Base-by-base conservation (phyloP, 1,140 invertebrate genomes). In the Acromyrmex heyeri region DNA sequence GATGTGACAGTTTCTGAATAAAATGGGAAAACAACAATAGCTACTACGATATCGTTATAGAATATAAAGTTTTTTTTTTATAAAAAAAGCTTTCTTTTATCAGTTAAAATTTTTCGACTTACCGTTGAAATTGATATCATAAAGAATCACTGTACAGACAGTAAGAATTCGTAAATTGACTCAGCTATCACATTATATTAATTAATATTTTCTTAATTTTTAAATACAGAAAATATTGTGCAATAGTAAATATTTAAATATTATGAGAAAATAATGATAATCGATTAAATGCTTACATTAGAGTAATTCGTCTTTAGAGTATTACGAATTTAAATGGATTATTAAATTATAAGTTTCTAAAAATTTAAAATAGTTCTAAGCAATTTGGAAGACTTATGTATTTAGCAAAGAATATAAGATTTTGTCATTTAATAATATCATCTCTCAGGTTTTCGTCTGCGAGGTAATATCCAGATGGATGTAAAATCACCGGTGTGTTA, bases 401-500 rank as follows among this genome's bases (percentile, higher is more conserved):
- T 44, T 77, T 44, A 79, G n/a, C 30, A 30, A 38, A 72, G 53
- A 72, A 72, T 27, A 38, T 34, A 55, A 72, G 24, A 69, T 55
- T 30, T 50, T 48, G 61, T 2, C 18, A 34, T 70, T 59, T 79
- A 59, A 82, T 38, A 44, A 57, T 67, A 21, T 55, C 57, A 38
- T 27, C 14, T 27, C 53, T 61, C 53, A 16, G 18, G 14, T 48
- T 82, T 72, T 59, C 79, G 34, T 73, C 27, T 61, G 16, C 12
- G 7, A 72, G 38, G 6, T 48, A 82, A 38, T 30, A 73, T 30
- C 0, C 0, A 72, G 24, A 73, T 48, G 18, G 50, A 75, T 62
- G 38, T 83, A 73, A 83, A 83, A 75, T 83, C 72, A 61, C 12
- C 24, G 16, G 24, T 82, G 38, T 64, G 30, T 81, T 81, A 69